Evolutionary conservation across 2,113 vertebrate species (phyloP), one percentile per base, ranked within the genome.

Genomic region (Nibea coibor): DNA sequence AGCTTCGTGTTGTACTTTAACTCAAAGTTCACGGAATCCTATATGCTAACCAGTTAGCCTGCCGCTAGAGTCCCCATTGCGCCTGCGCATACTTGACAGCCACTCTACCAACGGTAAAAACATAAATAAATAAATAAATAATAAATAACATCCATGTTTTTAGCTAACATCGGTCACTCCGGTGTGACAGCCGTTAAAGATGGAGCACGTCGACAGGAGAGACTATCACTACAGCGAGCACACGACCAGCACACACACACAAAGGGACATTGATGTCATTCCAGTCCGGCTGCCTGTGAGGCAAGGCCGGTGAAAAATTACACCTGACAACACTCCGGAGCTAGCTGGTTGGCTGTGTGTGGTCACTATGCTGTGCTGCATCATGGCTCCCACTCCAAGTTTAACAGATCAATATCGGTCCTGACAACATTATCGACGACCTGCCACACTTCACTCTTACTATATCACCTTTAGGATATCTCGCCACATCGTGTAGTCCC

Each of bases 291-390:
- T 61, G 78, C 45, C 57, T 62, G 81, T 11, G 80, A 78, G 75
- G 63, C 48, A 31, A 88, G 83, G 87, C 89, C 85, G 80, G 81
- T 62, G 83, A 87, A 78, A 88, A 87, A 85, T 69, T 72, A 76
- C 89, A 89, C 90, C 87, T 92, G 88, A 89, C 90, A 75, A 70
- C 77, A 5, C 39, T 83, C 87, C 72, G 84, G 81, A 83, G 87
- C 87, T 84, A 86, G 78, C 86, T 78, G 82, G 75, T 69, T 77
- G 78, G 47, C 80, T 71, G 89, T 73, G 85, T 82, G 85, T 81
- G 86, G 80, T 76, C 91, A 80, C 75, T 43, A 26, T 62, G 75
- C 80, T 54, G 69, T 57, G 89, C 86, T 81, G 86, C 90, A 91
- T 90, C 85, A 87, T 79, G 87, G 89, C 86, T 83, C 74, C 83